phyloP scores from a whole-genome alignment of 2,797 vertebrate species.

The Momotus momota region DNA sequence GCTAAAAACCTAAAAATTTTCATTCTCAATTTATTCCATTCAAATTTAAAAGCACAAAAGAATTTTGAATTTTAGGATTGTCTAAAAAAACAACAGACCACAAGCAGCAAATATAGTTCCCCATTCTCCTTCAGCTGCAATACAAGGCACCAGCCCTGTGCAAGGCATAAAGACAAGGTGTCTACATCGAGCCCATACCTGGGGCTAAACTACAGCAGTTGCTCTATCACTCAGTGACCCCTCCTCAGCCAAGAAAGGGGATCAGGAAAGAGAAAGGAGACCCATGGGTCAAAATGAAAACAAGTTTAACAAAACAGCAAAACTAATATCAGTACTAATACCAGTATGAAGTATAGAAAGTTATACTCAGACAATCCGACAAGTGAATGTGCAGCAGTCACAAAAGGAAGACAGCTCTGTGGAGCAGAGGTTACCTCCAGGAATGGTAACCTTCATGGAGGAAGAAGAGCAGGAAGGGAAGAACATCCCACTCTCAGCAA shows the following conservation, averaged over 20 bases:
- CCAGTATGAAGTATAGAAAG: not conserved
- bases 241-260: not conserved
- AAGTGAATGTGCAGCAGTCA: not conserved
- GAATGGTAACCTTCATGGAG: not conserved
- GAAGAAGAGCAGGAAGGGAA: not conserved
- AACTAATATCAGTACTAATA: not conserved
- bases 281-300: not conserved
- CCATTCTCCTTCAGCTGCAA: not conserved
- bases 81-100: fast-evolving
- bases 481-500: not conserved
- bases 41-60: not conserved
- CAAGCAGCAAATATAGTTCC: fast-evolving
- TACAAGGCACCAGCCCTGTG: not conserved
- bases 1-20: not conserved
- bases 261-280: not conserved
- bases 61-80: not conserved
- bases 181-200: not conserved
- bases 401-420: too few relatives aligned
- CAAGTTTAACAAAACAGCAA: not conserved
- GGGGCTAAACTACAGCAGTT: not conserved
- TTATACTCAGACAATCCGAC: not conserved
- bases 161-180: not conserved
- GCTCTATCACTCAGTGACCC: not conserved
- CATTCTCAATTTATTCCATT: not conserved
- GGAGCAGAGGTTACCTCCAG: not conserved